Conservation (phyloP, 2,113 vertebrate species). For the Phasianus colchicus region DNA sequence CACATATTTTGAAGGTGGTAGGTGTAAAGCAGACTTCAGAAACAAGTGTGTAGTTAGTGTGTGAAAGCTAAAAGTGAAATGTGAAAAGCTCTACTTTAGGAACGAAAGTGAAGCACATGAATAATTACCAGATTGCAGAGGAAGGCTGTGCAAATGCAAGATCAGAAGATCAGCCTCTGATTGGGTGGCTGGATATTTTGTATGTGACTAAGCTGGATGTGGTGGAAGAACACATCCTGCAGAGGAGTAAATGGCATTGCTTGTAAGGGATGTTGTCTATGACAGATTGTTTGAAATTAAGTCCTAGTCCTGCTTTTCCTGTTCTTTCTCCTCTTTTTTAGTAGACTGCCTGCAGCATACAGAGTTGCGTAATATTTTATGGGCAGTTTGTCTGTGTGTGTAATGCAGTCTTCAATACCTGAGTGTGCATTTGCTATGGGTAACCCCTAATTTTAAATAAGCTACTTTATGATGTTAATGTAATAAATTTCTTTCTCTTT, state of each 20-base stretch:
- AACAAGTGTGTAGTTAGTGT: background rate
- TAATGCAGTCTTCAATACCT: background rate
- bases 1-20: background rate
- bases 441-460: background rate
- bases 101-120: background rate
- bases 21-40: background rate
- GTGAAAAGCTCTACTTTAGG: background rate
- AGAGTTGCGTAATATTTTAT: background rate
- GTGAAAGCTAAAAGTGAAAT: background rate
- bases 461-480: background rate
- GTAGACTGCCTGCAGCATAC: background rate
- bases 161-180: background rate
- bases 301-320: background rate
- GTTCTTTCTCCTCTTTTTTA: rapidly evolving
- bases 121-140: background rate
- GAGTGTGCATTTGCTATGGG: background rate
- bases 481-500: background rate
- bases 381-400: background rate
- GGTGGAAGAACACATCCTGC: background rate
- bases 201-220: background rate
- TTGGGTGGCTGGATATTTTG: background rate
- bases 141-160: rapidly evolving
- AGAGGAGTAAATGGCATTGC: background rate
- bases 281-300: background rate
- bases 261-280: background rate